Percentiles rank a stretch among this genome's conserved stretches.
Conservation (phyloP, 2,888 invertebrate species). For the Eugnorisma glareosa region DNA sequence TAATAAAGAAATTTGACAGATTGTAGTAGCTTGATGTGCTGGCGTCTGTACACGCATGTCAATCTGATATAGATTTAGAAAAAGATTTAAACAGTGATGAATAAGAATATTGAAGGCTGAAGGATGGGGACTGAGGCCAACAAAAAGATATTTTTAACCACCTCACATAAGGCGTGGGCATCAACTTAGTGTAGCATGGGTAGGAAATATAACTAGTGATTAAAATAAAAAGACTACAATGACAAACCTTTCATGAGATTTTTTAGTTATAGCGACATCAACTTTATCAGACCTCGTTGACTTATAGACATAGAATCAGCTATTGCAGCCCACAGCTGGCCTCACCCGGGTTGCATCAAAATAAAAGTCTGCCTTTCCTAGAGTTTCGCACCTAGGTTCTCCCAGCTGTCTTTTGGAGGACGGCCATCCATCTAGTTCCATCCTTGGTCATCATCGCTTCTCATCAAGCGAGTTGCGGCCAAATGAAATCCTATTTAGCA, state of each 20-base stretch:
- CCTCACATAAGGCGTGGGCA: not conserved
- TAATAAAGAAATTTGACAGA: no score
- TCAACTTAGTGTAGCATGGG: not conserved
- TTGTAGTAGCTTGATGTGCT: no score
- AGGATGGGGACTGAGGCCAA: not conserved
- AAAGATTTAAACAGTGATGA: not conserved
- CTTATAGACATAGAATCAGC: not conserved
- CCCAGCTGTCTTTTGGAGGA: not conserved
- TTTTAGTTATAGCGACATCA: not conserved
- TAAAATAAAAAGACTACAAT: not conserved
- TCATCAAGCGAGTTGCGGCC: no score
- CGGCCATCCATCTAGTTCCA: not conserved
- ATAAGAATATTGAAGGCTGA: not conserved
- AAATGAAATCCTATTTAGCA: no score
- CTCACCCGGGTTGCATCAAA: not conserved
- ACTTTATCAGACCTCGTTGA: not conserved
- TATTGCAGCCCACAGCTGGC: not conserved
- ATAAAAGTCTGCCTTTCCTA: not conserved
- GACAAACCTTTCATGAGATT: not conserved
- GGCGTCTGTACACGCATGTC: not conserved
- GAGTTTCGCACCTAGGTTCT: not conserved
- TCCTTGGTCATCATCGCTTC: no score
- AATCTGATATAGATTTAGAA: not conserved
- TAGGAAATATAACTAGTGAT: not conserved
- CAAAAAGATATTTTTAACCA: not conserved